phyloP scores from a whole-genome alignment of 2,888 invertebrate genomes.

The Tinea semifulvella region DNA sequence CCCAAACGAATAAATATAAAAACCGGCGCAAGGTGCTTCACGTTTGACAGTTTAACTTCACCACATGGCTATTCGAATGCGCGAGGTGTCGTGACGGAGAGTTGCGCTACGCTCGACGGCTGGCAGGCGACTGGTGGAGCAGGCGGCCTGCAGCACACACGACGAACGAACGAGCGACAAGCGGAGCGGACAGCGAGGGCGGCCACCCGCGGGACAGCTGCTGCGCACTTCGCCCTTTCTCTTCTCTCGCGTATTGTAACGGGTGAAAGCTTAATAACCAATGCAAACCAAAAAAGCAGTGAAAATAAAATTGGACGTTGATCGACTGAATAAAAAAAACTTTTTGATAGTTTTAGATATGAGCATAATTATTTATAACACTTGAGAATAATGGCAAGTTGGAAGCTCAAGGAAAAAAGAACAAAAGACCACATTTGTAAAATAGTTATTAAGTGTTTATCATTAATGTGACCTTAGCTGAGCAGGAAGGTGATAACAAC shows the following conservation, averaged over 20 bases:
- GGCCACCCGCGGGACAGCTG: slow-evolving; percentile 58
- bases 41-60: slow-evolving; percentile 66
- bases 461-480: slow-evolving; percentile 16
- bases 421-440: slow-evolving; percentile 4
- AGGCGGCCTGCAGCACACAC: slow-evolving; percentile 24
- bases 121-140: slow-evolving; percentile 47
- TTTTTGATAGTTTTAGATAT: not conserved
- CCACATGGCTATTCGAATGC: slow-evolving; percentile 56
- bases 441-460: slow-evolving; percentile 13
- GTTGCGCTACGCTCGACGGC: slow-evolving; percentile 43
- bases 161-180: slow-evolving; percentile 24
- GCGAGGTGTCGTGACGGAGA: slow-evolving; percentile 38
- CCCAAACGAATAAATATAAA: slow-evolving; percentile 24
- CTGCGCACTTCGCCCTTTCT: slow-evolving; percentile 53
- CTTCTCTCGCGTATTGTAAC: slow-evolving; percentile 26
- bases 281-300: slow-evolving; percentile 8
- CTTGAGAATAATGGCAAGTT: not conserved
- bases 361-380: not conserved
- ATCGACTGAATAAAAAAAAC: not conserved
- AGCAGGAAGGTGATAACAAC: slow-evolving; percentile 18
- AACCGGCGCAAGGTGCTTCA: slow-evolving; percentile 46
- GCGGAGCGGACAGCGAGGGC: slow-evolving; percentile 30
- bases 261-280: slow-evolving; percentile 46
- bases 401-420: not conserved
- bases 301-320: not conserved